Percentiles rank a stretch among this genome's conserved stretches.
These are phyloP conservation scores for Artibeus jamaicensis DNA, from an alignment of 2,797 vertebrate species.

Conservation along the genomic window DNA sequence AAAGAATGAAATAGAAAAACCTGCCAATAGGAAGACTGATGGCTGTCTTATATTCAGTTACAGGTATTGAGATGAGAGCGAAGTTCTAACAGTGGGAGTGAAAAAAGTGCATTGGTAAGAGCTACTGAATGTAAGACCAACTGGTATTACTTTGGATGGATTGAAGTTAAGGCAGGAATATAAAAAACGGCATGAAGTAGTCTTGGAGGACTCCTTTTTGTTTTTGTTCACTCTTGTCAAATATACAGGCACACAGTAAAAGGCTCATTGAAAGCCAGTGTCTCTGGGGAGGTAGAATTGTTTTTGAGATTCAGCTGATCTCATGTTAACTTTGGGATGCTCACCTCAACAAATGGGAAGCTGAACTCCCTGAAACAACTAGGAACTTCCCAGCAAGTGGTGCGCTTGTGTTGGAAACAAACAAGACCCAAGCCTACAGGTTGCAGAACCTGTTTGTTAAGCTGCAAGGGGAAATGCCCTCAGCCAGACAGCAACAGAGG, in stretches of 20 bases:
- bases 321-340: background rate
- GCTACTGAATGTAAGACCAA: background rate
- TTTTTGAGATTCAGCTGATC: slow-evolving; percentile 27
- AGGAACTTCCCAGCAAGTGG: slow-evolving; percentile 60
- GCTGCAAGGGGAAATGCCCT: slow-evolving; percentile 56
- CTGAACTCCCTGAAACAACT: slow-evolving; percentile 56
- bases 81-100: background rate
- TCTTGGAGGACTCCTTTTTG: slow-evolving; percentile 10
- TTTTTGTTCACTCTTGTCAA: slow-evolving; percentile 10
- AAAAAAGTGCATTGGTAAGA: background rate
- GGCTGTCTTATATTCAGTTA: background rate
- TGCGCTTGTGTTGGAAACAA: slow-evolving; percentile 44
- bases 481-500: slow-evolving; percentile 61
- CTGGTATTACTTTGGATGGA: background rate
- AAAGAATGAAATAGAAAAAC: background rate
- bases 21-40: background rate
- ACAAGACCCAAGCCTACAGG: slow-evolving; percentile 17
- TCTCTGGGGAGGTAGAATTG: slow-evolving; percentile 34
- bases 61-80: background rate
- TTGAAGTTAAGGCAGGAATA: background rate
- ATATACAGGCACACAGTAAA: background rate
- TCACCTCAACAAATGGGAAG: slow-evolving; percentile 36
- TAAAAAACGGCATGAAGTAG: background rate
- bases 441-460: slow-evolving; percentile 54
- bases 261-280: slow-evolving; percentile 36